These are phyloP conservation scores for Pocillopora meandrina DNA, from an alignment of 92 coral and sea anemone species.

Conservation along the genomic window DNA sequence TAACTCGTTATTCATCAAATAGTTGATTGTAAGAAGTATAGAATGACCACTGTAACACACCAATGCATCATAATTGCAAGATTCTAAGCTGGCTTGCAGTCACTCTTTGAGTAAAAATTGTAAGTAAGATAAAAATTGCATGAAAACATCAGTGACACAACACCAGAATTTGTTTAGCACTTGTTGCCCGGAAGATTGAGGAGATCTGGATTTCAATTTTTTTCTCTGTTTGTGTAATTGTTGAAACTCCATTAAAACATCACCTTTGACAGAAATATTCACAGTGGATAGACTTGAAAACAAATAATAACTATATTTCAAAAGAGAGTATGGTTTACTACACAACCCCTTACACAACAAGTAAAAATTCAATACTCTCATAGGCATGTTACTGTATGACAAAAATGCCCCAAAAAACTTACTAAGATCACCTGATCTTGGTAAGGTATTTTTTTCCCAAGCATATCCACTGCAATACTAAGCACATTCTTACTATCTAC, in stretches of 20 bases:
- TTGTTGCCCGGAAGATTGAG: neutral
- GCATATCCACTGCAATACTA: conserved; percentile 13
- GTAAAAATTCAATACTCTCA: too few relatives aligned
- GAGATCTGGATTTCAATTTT: neutral
- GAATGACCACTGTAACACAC: too few relatives aligned
- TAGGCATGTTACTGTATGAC: too few relatives aligned
- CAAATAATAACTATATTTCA: neutral
- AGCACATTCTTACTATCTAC: conserved; percentile 28
- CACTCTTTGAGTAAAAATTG: too few relatives aligned
- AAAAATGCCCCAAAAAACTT: neutral
- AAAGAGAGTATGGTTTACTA: neutral
- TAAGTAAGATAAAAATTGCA: too few relatives aligned
- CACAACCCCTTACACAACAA: neutral
- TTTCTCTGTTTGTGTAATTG: too few relatives aligned
- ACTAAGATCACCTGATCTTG: neutral
- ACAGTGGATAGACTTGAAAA: conserved; percentile 25
- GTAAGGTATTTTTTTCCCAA: neutral
- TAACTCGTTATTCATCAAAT: too few relatives aligned
- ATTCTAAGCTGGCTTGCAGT: too few relatives aligned
- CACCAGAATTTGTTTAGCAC: neutral
- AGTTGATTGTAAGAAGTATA: too few relatives aligned
- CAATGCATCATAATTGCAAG: too few relatives aligned
- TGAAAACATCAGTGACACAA: too few relatives aligned
- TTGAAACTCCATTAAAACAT: neutral
- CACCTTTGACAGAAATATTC: neutral